Conservation (phyloP, 2,113 vertebrate genomes). For the Cariama cristata region DNA sequence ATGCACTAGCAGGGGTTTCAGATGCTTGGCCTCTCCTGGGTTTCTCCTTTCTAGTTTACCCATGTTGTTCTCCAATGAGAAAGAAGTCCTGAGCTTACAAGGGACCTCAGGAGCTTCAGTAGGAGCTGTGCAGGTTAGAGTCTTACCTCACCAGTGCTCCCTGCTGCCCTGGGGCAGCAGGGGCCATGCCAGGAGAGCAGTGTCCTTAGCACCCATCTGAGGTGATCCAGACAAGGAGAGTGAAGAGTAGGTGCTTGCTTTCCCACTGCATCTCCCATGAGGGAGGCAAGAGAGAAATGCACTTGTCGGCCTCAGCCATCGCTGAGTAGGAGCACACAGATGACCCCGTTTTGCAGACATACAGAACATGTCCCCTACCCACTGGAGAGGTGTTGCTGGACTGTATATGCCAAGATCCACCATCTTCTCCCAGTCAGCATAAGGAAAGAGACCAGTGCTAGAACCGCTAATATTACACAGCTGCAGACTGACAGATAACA, state of each 20-base stretch:
- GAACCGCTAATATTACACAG: neutral
- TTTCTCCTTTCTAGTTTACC: neutral
- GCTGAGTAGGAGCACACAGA: rapidly evolving
- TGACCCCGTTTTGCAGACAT: neutral
- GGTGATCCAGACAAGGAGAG: neutral
- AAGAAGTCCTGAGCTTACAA: neutral
- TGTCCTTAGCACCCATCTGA: neutral
- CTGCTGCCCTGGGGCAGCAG: neutral
- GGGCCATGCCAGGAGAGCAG: neutral
- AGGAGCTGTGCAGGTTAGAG: neutral
- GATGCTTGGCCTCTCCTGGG: neutral
- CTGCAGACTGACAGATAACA: neutral
- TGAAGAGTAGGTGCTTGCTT: neutral
- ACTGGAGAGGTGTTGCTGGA: neutral
- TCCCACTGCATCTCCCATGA: rapidly evolving
- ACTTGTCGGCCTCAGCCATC: rapidly evolving
- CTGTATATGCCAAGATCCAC: neutral
- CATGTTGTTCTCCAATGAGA: rapidly evolving
- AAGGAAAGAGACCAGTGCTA: neutral
- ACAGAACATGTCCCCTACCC: neutral
- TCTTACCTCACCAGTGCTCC: neutral
- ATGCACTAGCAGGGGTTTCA: neutral
- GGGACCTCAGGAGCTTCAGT: neutral
- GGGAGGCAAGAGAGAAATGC: neutral
- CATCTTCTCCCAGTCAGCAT: neutral